phyloP scores from a whole-genome alignment of 2,888 invertebrate genomes.

The Andrena chrysosceles region DNA sequence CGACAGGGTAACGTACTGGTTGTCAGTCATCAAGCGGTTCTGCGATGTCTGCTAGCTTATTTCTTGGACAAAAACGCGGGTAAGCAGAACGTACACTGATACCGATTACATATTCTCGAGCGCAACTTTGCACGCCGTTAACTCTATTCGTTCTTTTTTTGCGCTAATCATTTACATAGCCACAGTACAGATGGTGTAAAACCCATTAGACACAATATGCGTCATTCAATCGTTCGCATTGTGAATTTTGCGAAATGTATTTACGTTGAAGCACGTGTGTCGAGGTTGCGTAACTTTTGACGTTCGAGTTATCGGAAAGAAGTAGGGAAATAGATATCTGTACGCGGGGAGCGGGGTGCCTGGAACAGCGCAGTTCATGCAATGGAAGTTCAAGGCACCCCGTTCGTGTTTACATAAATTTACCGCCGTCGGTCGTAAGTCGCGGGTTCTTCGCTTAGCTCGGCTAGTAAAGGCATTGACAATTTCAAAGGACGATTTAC shows the following conservation, averaged over 20 bases:
- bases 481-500: neutral
- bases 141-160: neutral
- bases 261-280: constrained; percentile 4
- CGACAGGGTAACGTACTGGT: constrained; percentile 98
- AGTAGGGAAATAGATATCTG: constrained; percentile 37
- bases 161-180: neutral
- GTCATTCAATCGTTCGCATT: neutral
- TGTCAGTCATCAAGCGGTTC: constrained; percentile 98
- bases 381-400: constrained; percentile 10
- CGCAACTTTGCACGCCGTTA: neutral
- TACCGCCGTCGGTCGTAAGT: constrained; percentile 4
- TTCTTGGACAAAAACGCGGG: constrained; percentile 98
- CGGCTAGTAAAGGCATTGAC: neutral
- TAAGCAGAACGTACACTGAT: constrained; percentile 81
- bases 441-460: neutral
- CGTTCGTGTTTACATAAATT: constrained; percentile 22
- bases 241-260: neutral
- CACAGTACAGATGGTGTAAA: neutral
- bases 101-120: neutral
- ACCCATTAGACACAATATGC: neutral
- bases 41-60: constrained; percentile 98
- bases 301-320: constrained; percentile 44
- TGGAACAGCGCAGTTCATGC: constrained; percentile 1
- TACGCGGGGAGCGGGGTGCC: neutral
- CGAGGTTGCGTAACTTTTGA: constrained; percentile 26